phyloP scores from a whole-genome alignment of 2,797 vertebrate species.

The Sarcoramphus papa region DNA sequence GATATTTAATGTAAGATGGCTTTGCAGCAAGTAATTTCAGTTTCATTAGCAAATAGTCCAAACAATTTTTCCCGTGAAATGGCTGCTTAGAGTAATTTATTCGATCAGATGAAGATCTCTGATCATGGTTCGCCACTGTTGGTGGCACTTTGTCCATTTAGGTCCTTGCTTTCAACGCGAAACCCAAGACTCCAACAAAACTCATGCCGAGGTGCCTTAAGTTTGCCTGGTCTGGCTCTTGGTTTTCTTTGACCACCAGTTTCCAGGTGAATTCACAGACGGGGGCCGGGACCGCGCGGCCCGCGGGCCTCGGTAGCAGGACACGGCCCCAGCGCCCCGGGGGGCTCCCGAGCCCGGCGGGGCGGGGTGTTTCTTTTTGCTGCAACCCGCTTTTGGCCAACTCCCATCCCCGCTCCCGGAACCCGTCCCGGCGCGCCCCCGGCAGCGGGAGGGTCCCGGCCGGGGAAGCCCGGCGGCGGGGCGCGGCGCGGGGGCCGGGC shows the following conservation, averaged over 20 bases:
- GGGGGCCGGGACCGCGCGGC: not conserved
- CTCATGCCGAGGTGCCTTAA: not conserved
- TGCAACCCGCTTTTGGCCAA: not conserved
- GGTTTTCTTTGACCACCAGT: not conserved
- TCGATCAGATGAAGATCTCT: not conserved
- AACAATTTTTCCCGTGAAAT: not conserved
- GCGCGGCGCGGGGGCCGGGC: not conserved
- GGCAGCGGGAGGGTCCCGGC: not conserved
- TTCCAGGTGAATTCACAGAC: accelerated
- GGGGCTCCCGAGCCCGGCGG: not conserved
- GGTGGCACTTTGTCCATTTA: not conserved
- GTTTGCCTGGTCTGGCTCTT: not conserved
- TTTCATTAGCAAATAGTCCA: not conserved
- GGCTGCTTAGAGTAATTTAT: not conserved
- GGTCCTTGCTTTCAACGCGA: not conserved
- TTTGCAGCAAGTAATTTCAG: not conserved
- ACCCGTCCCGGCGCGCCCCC: not conserved
- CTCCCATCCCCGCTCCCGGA: not conserved
- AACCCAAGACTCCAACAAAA: not conserved
- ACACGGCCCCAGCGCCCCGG: not conserved
- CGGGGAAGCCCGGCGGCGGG: not conserved
- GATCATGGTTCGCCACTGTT: not conserved
- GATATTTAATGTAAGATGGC: not conserved
- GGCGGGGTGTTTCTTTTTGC: too few species aligned
- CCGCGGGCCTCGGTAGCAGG: accelerated